These are phyloP conservation scores for Euthynnus affinis DNA, from an alignment of 2,797 vertebrate genomes.

Conservation along the genomic window DNA sequence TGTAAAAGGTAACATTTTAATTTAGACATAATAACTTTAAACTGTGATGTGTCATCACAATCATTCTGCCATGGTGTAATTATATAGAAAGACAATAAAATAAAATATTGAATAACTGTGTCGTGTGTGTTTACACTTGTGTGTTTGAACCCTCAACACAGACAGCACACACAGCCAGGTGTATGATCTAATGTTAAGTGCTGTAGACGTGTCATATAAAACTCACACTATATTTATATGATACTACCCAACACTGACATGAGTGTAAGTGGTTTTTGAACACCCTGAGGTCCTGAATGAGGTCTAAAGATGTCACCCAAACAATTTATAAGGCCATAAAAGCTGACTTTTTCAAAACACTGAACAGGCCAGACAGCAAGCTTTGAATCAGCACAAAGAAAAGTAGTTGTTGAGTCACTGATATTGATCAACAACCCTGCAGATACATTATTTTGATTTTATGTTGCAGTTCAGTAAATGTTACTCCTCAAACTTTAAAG, in stretches of 20 bases:
- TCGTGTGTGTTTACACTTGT: too few species aligned
- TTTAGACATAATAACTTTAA: too few species aligned
- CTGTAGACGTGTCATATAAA: slow-evolving; percentile 2
- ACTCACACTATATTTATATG: slow-evolving; percentile 21
- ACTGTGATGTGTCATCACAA: too few species aligned
- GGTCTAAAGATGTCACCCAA: slow-evolving; percentile 23
- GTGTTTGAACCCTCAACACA: too few species aligned
- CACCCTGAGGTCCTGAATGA: slow-evolving; percentile 20
- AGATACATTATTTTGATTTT: background rate
- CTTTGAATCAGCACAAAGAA: slow-evolving; percentile 38
- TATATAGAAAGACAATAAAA: too few species aligned
- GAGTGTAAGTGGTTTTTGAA: slow-evolving; percentile 18
- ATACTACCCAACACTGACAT: background rate
- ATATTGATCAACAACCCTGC: slow-evolving; percentile 15
- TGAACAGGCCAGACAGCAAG: background rate
- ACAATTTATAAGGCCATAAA: slow-evolving; percentile 33
- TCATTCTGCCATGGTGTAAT: too few species aligned
- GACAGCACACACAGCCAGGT: background rate
- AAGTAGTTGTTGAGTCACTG: slow-evolving; percentile 10
- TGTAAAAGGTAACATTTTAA: too few species aligned
- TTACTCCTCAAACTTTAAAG: background rate
- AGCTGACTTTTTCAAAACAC: slow-evolving; percentile 1
- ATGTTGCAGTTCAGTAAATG: background rate
- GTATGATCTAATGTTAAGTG: background rate
- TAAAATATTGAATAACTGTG: too few species aligned